Evolutionary conservation across 2,888 invertebrate species (phyloP).

Genomic region (Biston stratarius): DNA sequence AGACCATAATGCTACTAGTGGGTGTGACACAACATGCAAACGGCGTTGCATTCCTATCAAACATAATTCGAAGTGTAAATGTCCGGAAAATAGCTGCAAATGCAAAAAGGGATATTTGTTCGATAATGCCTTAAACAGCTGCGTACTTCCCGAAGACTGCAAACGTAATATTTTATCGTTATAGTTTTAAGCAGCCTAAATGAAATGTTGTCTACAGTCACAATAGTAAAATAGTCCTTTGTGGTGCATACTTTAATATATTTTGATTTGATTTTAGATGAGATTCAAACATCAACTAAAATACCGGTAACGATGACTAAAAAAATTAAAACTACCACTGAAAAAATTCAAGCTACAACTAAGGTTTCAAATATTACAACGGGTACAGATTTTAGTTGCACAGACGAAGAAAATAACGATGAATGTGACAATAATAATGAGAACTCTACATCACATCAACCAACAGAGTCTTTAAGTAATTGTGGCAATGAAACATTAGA

Average conservation of each 20-base stretch:
- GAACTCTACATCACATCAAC: background rate
- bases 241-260: background rate
- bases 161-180: conserved; percentile 16
- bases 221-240: too few relatives aligned
- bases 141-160: conserved; percentile 28
- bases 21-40: conserved; percentile 46
- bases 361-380: too few relatives aligned
- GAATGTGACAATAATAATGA: too few relatives aligned
- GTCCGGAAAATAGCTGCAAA: conserved; percentile 40
- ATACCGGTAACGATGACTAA: background rate
- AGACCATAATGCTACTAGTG: conserved; percentile 44
- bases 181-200: background rate
- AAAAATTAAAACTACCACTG: background rate
- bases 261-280: background rate
- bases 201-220: too few relatives aligned
- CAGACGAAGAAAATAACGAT: too few relatives aligned
- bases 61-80: conserved; percentile 17
- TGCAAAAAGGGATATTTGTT: conserved; percentile 44
- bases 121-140: conserved; percentile 10
- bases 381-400: too few relatives aligned
- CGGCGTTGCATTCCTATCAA: conserved; percentile 42
- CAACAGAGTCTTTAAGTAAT: background rate
- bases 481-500: background rate
- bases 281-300: background rate
- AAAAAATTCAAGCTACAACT: background rate